Base-by-base conservation (phyloP, 1,140 invertebrate genomes). In the Formica selysi region DNA sequence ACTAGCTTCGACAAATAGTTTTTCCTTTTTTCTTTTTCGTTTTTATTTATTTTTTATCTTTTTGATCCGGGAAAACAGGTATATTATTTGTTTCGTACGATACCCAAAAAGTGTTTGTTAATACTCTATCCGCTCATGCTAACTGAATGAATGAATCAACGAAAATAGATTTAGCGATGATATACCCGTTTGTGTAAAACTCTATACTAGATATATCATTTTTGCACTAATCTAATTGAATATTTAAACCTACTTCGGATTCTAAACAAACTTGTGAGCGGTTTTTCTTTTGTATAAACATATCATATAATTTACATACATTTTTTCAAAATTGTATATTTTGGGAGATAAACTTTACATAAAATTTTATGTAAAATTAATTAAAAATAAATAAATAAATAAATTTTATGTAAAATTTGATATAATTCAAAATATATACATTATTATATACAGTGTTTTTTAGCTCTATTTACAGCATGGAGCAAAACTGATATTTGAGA, bases 401-500 rank as follows among this genome's bases (percentile, higher is more conserved):
- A n/a, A n/a, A n/a, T n/a, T n/a, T n/a, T n/a, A n/a, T n/a, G n/a
- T n/a, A n/a, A n/a, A n/a, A n/a, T n/a, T n/a, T n/a, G n/a, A n/a
- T 57, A 51, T 73, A 73, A 54, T 54, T 73, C n/a, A 36, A 54
- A 54, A n/a, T 22, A 22, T 22, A 22, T 22, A 22, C 22, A 22
- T 22, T 22, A 22, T 22, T 11, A 38, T 38, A 36, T 32, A 26
- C 6, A 16, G 4, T 32, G 16, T 76, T n/a, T 73, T 32, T 32
- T 32, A 32, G n/a, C 6, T 36, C 22, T 29, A 29, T 62, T 13
- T 62, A 19, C 8, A 59, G 11, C 1, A 16, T 26, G 44, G 54
- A 74, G 6, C n/a, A 76, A 76, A 76, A 26, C 59, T 54, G 32
- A 38, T 59, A 36, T 36, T 13, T 22, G 54, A 57, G 32, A n/a